These are phyloP conservation scores for Lobophora halterata DNA, from an alignment of 2,888 invertebrate species.

Conservation along the genomic window DNA sequence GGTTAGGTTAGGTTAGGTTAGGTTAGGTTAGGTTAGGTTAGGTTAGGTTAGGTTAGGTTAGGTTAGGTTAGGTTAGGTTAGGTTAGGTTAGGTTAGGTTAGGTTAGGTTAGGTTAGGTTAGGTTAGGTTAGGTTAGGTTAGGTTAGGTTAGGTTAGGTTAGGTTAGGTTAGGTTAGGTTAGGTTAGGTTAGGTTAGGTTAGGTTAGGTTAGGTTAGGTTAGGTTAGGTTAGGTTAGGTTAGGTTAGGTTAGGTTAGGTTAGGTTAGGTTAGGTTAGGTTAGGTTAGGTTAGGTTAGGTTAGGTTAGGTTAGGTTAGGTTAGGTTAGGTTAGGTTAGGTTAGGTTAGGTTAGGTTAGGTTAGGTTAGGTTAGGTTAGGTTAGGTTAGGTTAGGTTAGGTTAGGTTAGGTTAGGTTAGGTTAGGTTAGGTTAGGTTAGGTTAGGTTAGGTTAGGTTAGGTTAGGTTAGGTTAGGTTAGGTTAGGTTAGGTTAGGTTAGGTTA, in stretches of 20 bases:
- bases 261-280: conserved; percentile 16
- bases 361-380: conserved; percentile 24
- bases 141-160: conserved; percentile 3
- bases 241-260: conserved; percentile 16
- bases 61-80: neutral
- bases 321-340: conserved; percentile 25
- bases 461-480: conserved; percentile 23
- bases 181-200: conserved; percentile 3
- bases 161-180: conserved; percentile 1
- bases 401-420: conserved; percentile 20
- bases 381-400: conserved; percentile 25
- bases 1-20: conserved; percentile 1
- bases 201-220: conserved; percentile 27
- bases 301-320: conserved; percentile 25
- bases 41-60: conserved; percentile 1
- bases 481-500: conserved; percentile 21
- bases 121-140: conserved; percentile 1
- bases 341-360: conserved; percentile 22
- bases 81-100: neutral
- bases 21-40: conserved; percentile 1
- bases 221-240: conserved; percentile 15
- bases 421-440: conserved; percentile 22
- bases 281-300: conserved; percentile 22
- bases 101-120: conserved; percentile 1
- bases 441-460: conserved; percentile 20